These are phyloP conservation scores for Diorhabda sublineata DNA, from an alignment of 1,140 invertebrate species.

Conservation along the genomic window DNA sequence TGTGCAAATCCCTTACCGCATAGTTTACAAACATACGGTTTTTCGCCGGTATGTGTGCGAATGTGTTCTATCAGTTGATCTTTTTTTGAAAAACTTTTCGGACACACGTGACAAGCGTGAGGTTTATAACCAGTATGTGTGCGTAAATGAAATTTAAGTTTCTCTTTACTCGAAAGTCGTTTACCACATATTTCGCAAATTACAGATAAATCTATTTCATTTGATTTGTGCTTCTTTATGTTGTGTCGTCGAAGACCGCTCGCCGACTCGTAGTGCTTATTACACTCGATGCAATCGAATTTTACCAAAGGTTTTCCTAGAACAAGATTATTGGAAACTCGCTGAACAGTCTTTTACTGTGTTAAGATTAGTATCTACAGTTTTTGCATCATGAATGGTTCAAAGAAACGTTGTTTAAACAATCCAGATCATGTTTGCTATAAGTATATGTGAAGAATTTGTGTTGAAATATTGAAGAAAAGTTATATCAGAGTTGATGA, in stretches of 20 bases:
- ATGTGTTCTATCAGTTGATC: constrained; percentile 59
- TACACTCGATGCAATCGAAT: constrained; percentile 39
- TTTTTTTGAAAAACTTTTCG: constrained; percentile 61
- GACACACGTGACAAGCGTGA: constrained; percentile 63
- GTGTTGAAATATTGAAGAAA: too few relatives aligned
- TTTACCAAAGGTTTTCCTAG: constrained; percentile 32
- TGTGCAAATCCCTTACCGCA: constrained; percentile 77
- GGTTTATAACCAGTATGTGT: constrained; percentile 72
- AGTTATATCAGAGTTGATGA: too few relatives aligned
- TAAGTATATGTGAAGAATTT: too few relatives aligned
- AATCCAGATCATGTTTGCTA: too few relatives aligned
- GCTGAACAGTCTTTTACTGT: too few relatives aligned
- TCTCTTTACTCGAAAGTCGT: constrained; percentile 64
- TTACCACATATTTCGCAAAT: constrained; percentile 73
- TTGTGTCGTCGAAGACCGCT: constrained; percentile 39
- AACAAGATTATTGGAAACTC: neutral
- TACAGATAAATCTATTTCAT: constrained; percentile 39
- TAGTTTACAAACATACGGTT: constrained; percentile 60
- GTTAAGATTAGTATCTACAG: too few relatives aligned
- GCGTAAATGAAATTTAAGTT: constrained; percentile 64
- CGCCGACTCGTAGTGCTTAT: constrained; percentile 40
- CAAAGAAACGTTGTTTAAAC: too few relatives aligned
- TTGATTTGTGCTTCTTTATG: constrained; percentile 33
- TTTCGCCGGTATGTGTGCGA: constrained; percentile 60
- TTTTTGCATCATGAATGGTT: too few relatives aligned